phyloP scores from a whole-genome alignment of 2,888 invertebrate species.

The Sinelater perroti region DNA sequence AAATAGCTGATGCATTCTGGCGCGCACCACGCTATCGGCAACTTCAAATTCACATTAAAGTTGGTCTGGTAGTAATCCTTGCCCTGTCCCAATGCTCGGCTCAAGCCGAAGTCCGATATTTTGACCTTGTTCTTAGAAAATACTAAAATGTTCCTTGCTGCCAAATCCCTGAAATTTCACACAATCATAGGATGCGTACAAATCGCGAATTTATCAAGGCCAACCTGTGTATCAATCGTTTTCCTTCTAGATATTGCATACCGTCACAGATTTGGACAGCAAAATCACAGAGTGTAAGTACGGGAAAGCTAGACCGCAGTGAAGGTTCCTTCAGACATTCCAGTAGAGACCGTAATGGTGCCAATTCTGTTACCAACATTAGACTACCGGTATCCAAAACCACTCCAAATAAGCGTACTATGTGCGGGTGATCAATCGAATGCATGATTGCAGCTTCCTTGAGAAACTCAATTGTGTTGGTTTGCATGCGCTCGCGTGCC shows the following conservation, averaged over 20 bases:
- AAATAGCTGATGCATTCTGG: conserved; percentile 97
- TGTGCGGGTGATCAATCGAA: conserved; percentile 95
- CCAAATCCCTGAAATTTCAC: conserved; percentile 80
- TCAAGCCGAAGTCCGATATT: conserved; percentile 97
- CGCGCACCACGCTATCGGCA: conserved; percentile 99
- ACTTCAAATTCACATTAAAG: conserved; percentile 94
- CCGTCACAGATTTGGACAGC: conserved; percentile 96
- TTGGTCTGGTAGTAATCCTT: conserved; percentile 99
- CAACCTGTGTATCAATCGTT: conserved; percentile 92
- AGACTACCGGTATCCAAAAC: conserved; percentile 85
- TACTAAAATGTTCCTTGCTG: conserved; percentile 96
- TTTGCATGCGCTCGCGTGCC: conserved; percentile 93
- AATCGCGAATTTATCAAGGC: neutral
- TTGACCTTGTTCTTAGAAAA: conserved; percentile 97
- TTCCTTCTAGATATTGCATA: conserved; percentile 96
- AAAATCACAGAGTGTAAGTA: conserved; percentile 92
- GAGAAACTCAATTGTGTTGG: conserved; percentile 94
- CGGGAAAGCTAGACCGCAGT: conserved; percentile 88
- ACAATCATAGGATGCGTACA: neutral
- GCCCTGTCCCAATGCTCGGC: conserved; percentile 93
- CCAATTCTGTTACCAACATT: conserved; percentile 85
- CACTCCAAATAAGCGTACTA: conserved; percentile 96
- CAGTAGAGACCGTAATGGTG: conserved; percentile 90
- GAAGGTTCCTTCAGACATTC: conserved; percentile 96
- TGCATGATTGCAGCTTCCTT: conserved; percentile 99